These are phyloP conservation scores for Calyptommatus sinebrachiatus DNA, from an alignment of 2,113 vertebrate genomes.

Conservation along the genomic window DNA sequence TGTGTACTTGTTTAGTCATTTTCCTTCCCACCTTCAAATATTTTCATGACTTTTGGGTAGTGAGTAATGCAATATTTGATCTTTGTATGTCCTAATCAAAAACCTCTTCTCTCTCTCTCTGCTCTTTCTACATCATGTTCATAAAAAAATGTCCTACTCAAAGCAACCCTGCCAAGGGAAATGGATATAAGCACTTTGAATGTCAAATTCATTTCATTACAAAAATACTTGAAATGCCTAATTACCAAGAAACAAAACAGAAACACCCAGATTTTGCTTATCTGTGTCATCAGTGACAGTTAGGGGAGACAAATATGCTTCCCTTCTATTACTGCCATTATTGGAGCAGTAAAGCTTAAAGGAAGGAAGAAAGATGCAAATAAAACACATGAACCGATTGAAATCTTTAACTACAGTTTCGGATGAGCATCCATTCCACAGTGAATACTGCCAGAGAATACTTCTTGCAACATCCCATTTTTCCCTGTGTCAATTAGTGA, in stretches of 20 bases:
- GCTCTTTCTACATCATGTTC: constrained; percentile 29
- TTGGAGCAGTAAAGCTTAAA: constrained; percentile 58
- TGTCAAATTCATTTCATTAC: constrained; percentile 58
- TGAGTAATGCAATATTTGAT: constrained; percentile 27
- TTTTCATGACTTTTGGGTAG: not conserved
- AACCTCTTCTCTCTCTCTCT: not conserved
- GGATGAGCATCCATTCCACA: not conserved
- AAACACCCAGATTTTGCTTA: constrained; percentile 62
- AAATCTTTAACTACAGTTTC: constrained; percentile 36
- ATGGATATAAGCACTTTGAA: constrained; percentile 43
- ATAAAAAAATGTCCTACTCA: not conserved
- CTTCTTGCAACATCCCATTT: constrained; percentile 19
- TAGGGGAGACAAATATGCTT: constrained; percentile 61
- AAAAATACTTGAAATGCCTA: constrained; percentile 62
- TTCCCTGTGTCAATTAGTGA: constrained; percentile 7
- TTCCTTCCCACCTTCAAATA: too few species aligned
- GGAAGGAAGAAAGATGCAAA: constrained; percentile 45
- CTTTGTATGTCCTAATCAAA: constrained; percentile 34
- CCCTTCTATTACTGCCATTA: constrained; percentile 52
- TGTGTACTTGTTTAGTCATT: too few species aligned
- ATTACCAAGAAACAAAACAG: constrained; percentile 66
- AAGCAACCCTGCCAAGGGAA: constrained; percentile 51
- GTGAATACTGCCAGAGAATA: constrained; percentile 49
- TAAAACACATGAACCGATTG: constrained; percentile 43
- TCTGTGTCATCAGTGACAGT: constrained; percentile 62